A percentile compares a stretch with the other conserved stretches of the same genome.
Conservation (phyloP, 1,140 invertebrate species). For the Dreissena polymorpha region DNA sequence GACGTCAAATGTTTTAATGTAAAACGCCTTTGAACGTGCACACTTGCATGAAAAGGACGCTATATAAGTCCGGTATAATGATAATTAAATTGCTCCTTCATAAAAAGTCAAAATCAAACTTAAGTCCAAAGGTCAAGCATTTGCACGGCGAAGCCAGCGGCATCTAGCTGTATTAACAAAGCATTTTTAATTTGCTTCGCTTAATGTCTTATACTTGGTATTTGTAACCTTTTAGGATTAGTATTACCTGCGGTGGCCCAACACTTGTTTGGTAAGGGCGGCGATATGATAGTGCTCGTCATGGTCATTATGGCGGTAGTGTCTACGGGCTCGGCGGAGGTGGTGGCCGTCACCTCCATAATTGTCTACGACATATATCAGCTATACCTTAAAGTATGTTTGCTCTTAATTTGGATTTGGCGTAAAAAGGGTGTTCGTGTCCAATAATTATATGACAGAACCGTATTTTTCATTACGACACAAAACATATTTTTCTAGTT, state of each 20-base stretch:
- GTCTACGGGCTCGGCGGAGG: conserved; percentile 79
- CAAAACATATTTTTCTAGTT: neutral
- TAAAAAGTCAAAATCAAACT: too few species aligned
- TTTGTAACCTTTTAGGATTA: conserved; percentile 66
- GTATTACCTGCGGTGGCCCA: conserved; percentile 77
- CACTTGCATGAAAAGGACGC: too few species aligned
- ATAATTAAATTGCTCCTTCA: too few species aligned
- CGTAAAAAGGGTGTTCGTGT: neutral
- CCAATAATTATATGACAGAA: neutral
- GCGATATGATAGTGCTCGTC: conserved; percentile 74
- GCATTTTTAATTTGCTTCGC: too few species aligned
- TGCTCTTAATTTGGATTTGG: neutral
- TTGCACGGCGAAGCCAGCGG: too few species aligned
- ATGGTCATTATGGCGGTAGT: conserved; percentile 79
- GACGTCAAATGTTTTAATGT: too few species aligned
- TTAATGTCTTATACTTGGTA: too few species aligned
- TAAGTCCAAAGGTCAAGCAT: too few species aligned
- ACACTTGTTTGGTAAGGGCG: conserved; percentile 73
- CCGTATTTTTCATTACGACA: neutral
- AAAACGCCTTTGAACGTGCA: too few species aligned
- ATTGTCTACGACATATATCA: conserved; percentile 80
- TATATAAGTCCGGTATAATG: too few species aligned
- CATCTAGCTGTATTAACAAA: too few species aligned
- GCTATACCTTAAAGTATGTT: conserved; percentile 75
- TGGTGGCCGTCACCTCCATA: conserved; percentile 80